Percentiles rank a stretch among this genome's conserved stretches.
phyloP scores from a whole-genome alignment of 2,113 vertebrate genomes.

The Tiliqua scincoides region DNA sequence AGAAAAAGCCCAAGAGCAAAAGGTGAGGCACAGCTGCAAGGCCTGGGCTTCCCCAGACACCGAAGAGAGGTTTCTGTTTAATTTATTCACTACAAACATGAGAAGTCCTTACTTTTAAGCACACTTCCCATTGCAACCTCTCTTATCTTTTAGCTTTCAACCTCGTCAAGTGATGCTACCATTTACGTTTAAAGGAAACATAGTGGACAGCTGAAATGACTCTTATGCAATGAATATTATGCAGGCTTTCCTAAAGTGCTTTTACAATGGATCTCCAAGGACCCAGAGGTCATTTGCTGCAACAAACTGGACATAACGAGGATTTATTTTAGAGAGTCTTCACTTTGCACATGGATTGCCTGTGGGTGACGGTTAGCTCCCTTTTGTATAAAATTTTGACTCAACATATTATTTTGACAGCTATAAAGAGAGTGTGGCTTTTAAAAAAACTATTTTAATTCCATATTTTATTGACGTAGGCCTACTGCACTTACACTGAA shows the following conservation, averaged over 20 bases:
- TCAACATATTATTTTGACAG: conserved; percentile 56
- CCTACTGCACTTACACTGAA: conserved; percentile 24
- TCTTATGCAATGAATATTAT: conserved; percentile 44
- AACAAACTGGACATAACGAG: conserved; percentile 64
- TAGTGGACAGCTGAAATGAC: conserved; percentile 31
- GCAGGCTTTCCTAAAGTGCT: conserved; percentile 59
- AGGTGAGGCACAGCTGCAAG: too few species aligned
- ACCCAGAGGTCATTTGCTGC: conserved; percentile 55
- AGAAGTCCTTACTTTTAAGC: conserved; percentile 21
- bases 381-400: conserved; percentile 49
- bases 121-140: not conserved
- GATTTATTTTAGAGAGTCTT: conserved; percentile 53
- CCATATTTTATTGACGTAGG: conserved; percentile 60
- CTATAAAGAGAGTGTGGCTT: conserved; percentile 50
- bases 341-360: conserved; percentile 54
- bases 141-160: conserved; percentile 26
- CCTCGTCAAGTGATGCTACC: conserved; percentile 14
- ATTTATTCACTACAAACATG: not conserved
- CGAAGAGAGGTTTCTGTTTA: not conserved
- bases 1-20: too few species aligned
- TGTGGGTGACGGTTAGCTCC: conserved; percentile 44
- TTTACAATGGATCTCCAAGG: conserved; percentile 63
- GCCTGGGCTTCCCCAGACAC: too few species aligned
- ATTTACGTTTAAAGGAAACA: conserved; percentile 48
- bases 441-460: conserved; percentile 40